These are phyloP conservation scores for Mixornis gularis DNA, from an alignment of 2,113 vertebrate species.

Conservation along the genomic window DNA sequence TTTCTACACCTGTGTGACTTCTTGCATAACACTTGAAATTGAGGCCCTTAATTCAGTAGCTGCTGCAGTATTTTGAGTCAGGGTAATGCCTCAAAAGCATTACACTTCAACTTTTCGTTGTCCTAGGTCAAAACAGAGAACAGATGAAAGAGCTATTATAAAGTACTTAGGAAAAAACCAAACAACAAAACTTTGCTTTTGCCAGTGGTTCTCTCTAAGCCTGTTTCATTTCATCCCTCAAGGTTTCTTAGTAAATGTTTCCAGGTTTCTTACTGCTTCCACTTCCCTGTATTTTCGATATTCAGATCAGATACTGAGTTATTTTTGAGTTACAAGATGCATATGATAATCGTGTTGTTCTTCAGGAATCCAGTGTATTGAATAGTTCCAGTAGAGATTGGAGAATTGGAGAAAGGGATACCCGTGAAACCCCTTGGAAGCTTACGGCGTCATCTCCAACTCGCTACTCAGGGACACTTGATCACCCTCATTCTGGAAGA, in stretches of 20 bases:
- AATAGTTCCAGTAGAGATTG: constrained; percentile 77
- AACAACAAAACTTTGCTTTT: neutral
- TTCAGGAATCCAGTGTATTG: constrained; percentile 72
- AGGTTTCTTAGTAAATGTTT: neutral
- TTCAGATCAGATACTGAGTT: neutral
- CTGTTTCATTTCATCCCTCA: neutral
- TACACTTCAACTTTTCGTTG: neutral
- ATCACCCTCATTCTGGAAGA: constrained; percentile 74
- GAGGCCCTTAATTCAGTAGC: neutral
- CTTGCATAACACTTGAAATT: neutral
- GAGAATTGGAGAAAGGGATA: constrained; percentile 72
- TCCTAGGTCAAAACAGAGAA: neutral
- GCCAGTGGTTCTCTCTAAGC: neutral
- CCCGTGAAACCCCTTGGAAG: constrained; percentile 76
- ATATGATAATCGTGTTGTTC: neutral
- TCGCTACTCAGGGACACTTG: constrained; percentile 69
- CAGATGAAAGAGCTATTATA: neutral
- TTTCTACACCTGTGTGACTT: accelerated
- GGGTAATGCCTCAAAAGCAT: neutral
- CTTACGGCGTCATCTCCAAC: constrained; percentile 69
- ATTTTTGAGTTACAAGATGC: neutral
- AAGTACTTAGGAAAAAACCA: neutral
- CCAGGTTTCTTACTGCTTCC: neutral
- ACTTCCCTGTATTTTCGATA: neutral
- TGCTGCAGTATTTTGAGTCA: neutral